Conservation (phyloP, 2,888 invertebrate species). For the Brenthis daphne region DNA sequence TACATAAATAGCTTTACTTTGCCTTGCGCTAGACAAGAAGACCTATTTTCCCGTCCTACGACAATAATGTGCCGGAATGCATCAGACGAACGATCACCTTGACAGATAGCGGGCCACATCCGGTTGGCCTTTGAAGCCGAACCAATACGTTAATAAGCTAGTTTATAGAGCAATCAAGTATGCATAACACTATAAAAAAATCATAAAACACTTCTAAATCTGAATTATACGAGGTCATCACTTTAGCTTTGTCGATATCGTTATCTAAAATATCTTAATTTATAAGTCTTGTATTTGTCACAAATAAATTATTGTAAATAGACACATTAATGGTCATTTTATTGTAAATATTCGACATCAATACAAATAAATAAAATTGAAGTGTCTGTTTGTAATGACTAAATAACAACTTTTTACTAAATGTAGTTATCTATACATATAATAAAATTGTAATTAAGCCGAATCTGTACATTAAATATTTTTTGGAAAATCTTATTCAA, state of each 20-base stretch:
- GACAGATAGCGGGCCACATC: constrained; percentile 38
- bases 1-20: background rate
- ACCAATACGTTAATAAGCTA: constrained; percentile 32
- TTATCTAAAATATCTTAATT: background rate
- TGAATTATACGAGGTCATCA: constrained; percentile 18
- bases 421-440: no score
- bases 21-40: background rate
- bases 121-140: constrained; percentile 36
- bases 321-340: no score
- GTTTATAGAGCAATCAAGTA: constrained; percentile 38
- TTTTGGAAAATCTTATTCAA: no score
- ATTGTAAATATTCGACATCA: no score
- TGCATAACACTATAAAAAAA: constrained; percentile 31
- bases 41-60: constrained; percentile 24
- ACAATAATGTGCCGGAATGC: constrained; percentile 36
- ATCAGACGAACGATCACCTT: constrained; percentile 39
- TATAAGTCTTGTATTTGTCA: background rate
- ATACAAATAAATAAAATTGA: no score
- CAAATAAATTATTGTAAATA: no score
- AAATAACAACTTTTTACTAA: no score
- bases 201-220: constrained; percentile 24
- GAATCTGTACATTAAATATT: no score
- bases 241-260: background rate
- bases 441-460: no score
- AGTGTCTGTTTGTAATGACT: no score